Conservation (phyloP, 2,888 invertebrate species). For the Agonopterix heracliana region DNA sequence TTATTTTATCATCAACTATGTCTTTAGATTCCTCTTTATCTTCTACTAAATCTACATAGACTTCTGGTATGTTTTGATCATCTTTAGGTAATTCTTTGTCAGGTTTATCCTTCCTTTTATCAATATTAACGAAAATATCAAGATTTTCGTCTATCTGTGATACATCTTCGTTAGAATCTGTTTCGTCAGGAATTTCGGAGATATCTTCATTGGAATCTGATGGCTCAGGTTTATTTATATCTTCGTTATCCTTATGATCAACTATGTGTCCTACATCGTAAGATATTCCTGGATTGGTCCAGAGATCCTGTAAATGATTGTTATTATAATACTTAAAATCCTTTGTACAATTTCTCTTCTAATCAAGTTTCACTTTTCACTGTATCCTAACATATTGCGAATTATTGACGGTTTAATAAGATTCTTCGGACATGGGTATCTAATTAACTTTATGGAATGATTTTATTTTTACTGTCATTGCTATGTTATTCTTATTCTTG, state of each 20-base stretch:
- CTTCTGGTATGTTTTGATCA: not conserved
- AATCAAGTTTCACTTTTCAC: too few relatives aligned
- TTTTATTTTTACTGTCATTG: too few relatives aligned
- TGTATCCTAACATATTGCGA: too few relatives aligned
- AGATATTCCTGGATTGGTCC: not conserved
- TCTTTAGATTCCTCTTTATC: not conserved
- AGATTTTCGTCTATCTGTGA: not conserved
- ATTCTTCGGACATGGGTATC: too few relatives aligned
- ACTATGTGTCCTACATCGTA: constrained; percentile 4
- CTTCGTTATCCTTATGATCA: not conserved
- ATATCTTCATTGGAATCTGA: too few relatives aligned
- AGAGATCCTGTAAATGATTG: constrained; percentile 11
- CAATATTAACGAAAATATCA: not conserved
- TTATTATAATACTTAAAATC: too few relatives aligned
- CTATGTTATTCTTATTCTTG: too few relatives aligned
- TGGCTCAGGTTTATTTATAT: not conserved
- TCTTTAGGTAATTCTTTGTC: not conserved
- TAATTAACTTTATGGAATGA: too few relatives aligned
- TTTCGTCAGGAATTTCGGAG: too few relatives aligned
- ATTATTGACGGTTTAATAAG: too few relatives aligned
- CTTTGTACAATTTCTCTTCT: too few relatives aligned
- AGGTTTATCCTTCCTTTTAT: not conserved
- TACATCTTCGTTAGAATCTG: too few relatives aligned
- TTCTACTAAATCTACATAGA: not conserved
- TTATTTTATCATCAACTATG: not conserved